A percentile compares a stretch with the other conserved stretches of the same genome.
Conservation (phyloP, 2,113 vertebrate genomes). For the Variabilichromis moorii region DNA sequence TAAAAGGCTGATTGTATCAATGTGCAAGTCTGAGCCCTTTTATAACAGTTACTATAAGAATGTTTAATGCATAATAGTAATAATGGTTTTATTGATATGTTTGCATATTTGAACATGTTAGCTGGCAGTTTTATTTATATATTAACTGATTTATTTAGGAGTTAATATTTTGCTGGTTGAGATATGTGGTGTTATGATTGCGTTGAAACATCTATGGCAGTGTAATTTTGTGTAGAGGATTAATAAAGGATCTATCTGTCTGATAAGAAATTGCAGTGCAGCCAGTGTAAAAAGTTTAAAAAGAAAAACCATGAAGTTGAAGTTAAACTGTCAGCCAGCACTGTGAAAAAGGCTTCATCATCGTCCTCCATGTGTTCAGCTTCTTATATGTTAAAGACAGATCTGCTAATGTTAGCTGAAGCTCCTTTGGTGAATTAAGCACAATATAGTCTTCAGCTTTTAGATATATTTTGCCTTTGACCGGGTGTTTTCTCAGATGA, state of each 20-base stretch:
- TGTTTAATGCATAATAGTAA: neutral
- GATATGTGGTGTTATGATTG: neutral
- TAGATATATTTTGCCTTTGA: neutral
- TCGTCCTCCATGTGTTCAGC: neutral
- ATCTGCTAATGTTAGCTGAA: neutral
- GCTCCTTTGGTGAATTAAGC: neutral
- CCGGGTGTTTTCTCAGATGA: neutral
- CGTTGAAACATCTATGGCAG: neutral
- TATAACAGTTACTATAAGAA: neutral
- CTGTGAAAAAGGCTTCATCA: neutral
- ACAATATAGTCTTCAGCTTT: neutral
- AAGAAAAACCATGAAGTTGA: rapidly evolving
- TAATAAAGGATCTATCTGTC: neutral
- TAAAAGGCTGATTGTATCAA: neutral
- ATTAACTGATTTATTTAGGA: neutral
- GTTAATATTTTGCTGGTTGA: neutral
- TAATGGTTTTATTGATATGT: neutral
- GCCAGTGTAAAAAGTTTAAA: neutral
- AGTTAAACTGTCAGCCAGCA: neutral
- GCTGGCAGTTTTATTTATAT: neutral
- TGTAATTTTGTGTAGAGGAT: neutral
- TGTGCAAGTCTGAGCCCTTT: neutral
- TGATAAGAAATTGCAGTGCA: neutral
- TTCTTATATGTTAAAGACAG: neutral
- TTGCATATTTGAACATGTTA: neutral